phyloP scores from a whole-genome alignment of 2,113 vertebrate species.

The Tetrao urogallus region DNA sequence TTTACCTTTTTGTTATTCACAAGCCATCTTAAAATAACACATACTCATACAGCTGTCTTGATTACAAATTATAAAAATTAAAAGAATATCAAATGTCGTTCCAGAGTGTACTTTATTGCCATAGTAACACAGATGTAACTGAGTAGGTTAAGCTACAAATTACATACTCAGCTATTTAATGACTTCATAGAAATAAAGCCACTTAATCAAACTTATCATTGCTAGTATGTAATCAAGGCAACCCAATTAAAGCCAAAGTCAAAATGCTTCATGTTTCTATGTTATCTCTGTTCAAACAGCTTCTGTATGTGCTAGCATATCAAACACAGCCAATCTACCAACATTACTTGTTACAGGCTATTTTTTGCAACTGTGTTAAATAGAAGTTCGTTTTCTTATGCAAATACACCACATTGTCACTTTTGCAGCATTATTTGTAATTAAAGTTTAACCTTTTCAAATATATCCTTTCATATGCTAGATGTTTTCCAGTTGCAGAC shows the following conservation, averaged over 20 bases:
- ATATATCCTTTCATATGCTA: not conserved
- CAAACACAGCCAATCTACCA: not conserved
- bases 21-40: slow-evolving; percentile 49
- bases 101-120: slow-evolving; percentile 62
- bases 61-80: slow-evolving; percentile 73
- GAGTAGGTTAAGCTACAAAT: slow-evolving; percentile 67
- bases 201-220: slow-evolving; percentile 72
- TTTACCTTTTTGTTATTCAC: slow-evolving; percentile 49
- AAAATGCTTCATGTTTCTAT: slow-evolving; percentile 15
- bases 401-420: not conserved
- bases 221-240: slow-evolving; percentile 57
- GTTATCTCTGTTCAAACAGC: not conserved
- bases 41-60: not conserved
- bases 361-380: slow-evolving; percentile 29
- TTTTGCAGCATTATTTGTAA: slow-evolving; percentile 3
- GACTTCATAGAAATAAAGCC: slow-evolving; percentile 59
- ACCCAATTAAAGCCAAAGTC: slow-evolving; percentile 48
- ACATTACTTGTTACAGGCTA: not conserved
- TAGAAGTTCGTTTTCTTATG: slow-evolving; percentile 4
- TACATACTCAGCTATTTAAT: slow-evolving; percentile 71
- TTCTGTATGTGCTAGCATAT: not conserved
- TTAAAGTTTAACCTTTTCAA: slow-evolving; percentile 16
- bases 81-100: slow-evolving; percentile 72
- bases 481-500: not conserved
- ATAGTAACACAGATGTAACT: slow-evolving; percentile 70